These are phyloP conservation scores for Trididemnum nubilum DNA, from an alignment of 23 tunicate genomes.

Conservation along the genomic window DNA sequence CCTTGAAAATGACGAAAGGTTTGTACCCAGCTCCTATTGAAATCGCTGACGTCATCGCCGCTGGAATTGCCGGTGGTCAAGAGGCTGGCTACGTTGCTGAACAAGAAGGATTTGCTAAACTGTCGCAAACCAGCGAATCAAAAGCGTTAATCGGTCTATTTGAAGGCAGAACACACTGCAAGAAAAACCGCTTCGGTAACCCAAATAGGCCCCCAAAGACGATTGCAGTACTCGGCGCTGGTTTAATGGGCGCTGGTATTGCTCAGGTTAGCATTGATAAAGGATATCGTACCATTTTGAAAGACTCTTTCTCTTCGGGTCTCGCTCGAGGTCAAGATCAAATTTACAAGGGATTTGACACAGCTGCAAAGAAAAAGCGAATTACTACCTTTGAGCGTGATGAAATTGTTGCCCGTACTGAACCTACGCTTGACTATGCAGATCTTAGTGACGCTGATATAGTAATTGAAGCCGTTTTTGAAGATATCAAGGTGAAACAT, in stretches of 20 bases:
- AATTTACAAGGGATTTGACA: slow-evolving; percentile 82
- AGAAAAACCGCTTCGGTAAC: slow-evolving; percentile 89
- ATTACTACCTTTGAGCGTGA: slow-evolving; percentile 92
- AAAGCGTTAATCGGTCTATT: slow-evolving; percentile 89
- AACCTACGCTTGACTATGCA: slow-evolving; percentile 80
- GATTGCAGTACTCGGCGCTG: slow-evolving; percentile 90
- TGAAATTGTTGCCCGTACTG: slow-evolving; percentile 53
- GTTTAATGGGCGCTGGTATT: slow-evolving; percentile 98
- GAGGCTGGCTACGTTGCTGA: slow-evolving; percentile 74
- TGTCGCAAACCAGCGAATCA: slow-evolving; percentile 82
- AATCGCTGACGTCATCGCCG: slow-evolving; percentile 90
- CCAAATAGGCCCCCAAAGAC: slow-evolving; percentile 81
- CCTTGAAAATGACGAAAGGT: slow-evolving; percentile 82
- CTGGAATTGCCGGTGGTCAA: slow-evolving; percentile 60
- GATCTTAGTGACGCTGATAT: slow-evolving; percentile 71
- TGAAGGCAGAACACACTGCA: slow-evolving; percentile 93
- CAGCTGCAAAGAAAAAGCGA: slow-evolving; percentile 78
- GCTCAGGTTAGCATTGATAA: slow-evolving; percentile 90
- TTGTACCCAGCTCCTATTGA: slow-evolving; percentile 89
- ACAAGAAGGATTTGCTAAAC: slow-evolving; percentile 83
- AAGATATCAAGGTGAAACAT: slow-evolving; percentile 88
- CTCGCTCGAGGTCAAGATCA: slow-evolving; percentile 94
- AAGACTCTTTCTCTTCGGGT: slow-evolving; percentile 65
- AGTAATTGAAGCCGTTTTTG: slow-evolving; percentile 97
- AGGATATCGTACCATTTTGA: slow-evolving; percentile 70